Percentiles rank a stretch among this genome's conserved stretches.
phyloP scores from a whole-genome alignment of 2,113 vertebrate genomes.

The Tetrax tetrax region DNA sequence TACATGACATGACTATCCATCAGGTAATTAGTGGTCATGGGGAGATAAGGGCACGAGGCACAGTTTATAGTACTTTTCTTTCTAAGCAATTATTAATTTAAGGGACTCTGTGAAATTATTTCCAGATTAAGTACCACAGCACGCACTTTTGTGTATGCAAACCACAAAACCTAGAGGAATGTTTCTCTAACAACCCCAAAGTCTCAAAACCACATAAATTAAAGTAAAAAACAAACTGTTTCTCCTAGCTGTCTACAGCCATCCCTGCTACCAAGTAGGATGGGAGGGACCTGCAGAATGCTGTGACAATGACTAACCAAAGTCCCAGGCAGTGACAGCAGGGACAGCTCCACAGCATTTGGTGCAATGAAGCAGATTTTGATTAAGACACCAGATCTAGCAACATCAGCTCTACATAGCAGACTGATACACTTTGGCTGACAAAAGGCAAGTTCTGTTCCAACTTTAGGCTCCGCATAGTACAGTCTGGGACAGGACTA shows the following conservation, averaged over 20 bases:
- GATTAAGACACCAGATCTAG: background rate
- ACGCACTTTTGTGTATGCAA: background rate
- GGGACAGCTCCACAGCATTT: background rate
- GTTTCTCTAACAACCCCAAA: background rate
- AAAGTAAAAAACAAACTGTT: background rate
- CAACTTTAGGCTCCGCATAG: background rate
- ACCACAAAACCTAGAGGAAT: background rate
- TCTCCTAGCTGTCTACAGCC: background rate
- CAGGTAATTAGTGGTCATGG: background rate
- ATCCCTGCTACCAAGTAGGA: background rate
- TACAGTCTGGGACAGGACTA: too few species aligned
- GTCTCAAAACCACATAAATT: background rate
- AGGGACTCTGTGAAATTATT: background rate
- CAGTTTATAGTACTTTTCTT: background rate
- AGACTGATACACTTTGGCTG: background rate
- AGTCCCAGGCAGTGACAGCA: background rate
- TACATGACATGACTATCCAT: background rate
- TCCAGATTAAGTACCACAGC: background rate
- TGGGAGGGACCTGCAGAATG: background rate
- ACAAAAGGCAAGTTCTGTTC: background rate
- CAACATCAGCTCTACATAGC: fast-evolving
- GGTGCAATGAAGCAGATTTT: background rate
- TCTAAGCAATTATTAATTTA: background rate
- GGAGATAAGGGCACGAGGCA: background rate
- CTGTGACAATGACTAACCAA: background rate